Conservation (phyloP, 2,797 vertebrate species). For the Myotis myotis region DNA sequence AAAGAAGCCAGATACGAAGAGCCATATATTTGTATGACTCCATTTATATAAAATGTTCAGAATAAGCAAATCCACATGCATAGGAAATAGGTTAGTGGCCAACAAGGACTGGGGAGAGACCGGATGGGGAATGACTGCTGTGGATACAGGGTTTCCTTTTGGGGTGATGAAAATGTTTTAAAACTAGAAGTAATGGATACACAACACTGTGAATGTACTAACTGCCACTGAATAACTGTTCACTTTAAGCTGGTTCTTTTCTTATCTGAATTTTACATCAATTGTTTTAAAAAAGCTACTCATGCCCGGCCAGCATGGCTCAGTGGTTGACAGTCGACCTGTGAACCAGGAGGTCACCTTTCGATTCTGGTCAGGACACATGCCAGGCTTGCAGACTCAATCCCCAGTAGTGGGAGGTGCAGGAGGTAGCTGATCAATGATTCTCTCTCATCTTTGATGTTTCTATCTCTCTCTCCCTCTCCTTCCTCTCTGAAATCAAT, state of each 20-base stretch:
- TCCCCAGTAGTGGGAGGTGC: too few relatives aligned
- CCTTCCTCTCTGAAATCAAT: too few relatives aligned
- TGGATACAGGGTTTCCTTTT: not conserved
- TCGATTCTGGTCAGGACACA: too few relatives aligned
- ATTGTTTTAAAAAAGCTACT: not conserved
- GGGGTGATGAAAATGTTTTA: not conserved
- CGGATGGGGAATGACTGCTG: not conserved
- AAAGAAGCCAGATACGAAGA: not conserved
- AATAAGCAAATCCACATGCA: not conserved
- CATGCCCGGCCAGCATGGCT: too few relatives aligned
- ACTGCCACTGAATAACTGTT: not conserved
- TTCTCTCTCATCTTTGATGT: too few relatives aligned
- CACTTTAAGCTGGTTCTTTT: not conserved
- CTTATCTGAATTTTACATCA: slow-evolving; percentile 1
- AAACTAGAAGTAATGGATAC: not conserved
- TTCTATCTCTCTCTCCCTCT: too few relatives aligned
- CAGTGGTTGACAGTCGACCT: too few relatives aligned
- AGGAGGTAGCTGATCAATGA: too few relatives aligned
- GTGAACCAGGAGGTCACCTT: too few relatives aligned
- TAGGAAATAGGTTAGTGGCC: not conserved
- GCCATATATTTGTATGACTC: not conserved
- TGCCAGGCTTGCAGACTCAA: too few relatives aligned
- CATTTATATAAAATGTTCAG: not conserved
- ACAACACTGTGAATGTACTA: not conserved
- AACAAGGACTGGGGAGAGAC: not conserved